Evolutionary conservation across 2,113 vertebrate species (phyloP), one percentile per base, ranked within the genome.

Genomic region (Sclerurus mexicanus): DNA sequence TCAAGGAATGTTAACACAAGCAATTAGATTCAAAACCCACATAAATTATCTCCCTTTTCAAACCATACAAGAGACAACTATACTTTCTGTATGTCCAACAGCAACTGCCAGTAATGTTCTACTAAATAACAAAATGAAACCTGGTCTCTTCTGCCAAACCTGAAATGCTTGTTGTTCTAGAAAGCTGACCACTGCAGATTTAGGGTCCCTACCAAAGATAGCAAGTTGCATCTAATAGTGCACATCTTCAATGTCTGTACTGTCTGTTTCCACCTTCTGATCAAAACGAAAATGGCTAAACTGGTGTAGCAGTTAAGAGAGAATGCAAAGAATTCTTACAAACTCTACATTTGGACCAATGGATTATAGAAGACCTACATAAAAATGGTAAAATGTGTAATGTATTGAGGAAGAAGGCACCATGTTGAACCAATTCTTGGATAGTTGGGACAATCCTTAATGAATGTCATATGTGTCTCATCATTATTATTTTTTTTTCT

Each of bases 381-480:
- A 72, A 93, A 85, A 87, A 89, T 58, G 52, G 40, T 35, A 27
- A 84, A 22, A 50, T 44, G 46, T 67, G 12, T 37, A 39, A 20
- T 33, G 47, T 73, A 4, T 68, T 33, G 53, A 58, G 30, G 31
- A 68, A 71, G 71, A 85, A 76, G 75, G 69, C 83, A 77, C 88
- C 47, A 2, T 30, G 24, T 39, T 59, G 89, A 76, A 42, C 58
- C 74, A 60, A 18, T 64, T 92, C 47, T 47, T 68, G 40, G 52
- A 49, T 79, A 79, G 63, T 84, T 89, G 93, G 93, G 97, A 95
- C 94, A 97, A 95, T 97, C 96, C 82, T 92, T 83, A 81, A 91
- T 50, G 59, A 96, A 75, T 93, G 59, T 79, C 55, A 40, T 44
- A 15, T 46, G 17, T n/a, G 33, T 94, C 83, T 68, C 49, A 67